Conservation (phyloP, 2,797 vertebrate species). For the Sebastes variabilis region DNA sequence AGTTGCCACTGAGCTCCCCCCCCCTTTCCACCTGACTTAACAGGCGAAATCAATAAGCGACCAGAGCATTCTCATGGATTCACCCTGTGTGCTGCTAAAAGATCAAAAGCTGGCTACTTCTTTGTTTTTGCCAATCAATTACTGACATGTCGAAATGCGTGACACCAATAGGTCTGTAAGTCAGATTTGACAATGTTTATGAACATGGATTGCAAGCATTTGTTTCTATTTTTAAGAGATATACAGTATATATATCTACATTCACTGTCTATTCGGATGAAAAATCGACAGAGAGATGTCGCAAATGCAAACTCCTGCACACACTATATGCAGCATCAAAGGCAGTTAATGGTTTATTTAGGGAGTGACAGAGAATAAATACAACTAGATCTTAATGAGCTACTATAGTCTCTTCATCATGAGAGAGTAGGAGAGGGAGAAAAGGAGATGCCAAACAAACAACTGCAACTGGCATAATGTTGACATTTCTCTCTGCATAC, state of each 20-base stretch:
- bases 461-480: background rate
- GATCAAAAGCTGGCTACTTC: slow-evolving; percentile 25
- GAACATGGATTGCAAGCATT: background rate
- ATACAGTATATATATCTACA: background rate
- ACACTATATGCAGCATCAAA: slow-evolving; percentile 14
- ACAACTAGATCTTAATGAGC: slow-evolving; percentile 41
- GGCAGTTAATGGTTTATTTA: slow-evolving; percentile 36
- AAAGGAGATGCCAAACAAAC: background rate
- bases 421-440: background rate
- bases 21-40: slow-evolving; percentile 26
- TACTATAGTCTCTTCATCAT: slow-evolving; percentile 37
- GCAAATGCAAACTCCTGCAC: background rate
- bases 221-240: background rate
- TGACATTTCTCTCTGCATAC: background rate
- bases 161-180: background rate
- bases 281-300: background rate
- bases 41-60: slow-evolving; percentile 42
- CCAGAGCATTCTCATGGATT: slow-evolving; percentile 5
- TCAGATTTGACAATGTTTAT: background rate
- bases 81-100: background rate
- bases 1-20: slow-evolving; percentile 4
- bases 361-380: slow-evolving; percentile 25
- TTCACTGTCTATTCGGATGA: background rate
- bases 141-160: slow-evolving; percentile 8
- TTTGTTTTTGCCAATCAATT: slow-evolving; percentile 22